phyloP scores from a whole-genome alignment of 2,797 vertebrate species.

The Poecile montanus region DNA sequence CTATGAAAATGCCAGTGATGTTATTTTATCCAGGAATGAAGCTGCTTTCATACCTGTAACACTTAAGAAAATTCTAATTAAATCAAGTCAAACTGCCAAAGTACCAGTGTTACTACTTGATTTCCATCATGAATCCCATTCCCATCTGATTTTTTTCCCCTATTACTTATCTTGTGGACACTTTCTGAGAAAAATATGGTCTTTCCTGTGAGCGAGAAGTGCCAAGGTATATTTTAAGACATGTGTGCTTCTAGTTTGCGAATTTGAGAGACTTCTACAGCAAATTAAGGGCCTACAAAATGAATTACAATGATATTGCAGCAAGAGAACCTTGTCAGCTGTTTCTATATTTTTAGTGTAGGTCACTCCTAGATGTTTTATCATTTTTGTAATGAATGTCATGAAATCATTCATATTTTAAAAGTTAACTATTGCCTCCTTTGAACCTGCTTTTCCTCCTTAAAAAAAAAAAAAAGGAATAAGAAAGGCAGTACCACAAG shows the following conservation, averaged over 20 bases:
- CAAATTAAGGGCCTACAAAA: not conserved
- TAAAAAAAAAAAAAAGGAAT: not conserved
- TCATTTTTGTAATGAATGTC: not conserved
- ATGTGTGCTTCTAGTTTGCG: not conserved
- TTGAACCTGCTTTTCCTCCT: conserved; percentile 23
- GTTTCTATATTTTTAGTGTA: not conserved
- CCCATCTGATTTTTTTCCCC: not conserved
- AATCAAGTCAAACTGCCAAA: not conserved
- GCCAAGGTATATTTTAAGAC: not conserved
- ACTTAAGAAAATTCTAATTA: not conserved
- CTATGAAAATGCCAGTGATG: not conserved
- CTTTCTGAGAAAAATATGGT: not conserved
- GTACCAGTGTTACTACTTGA: not conserved
- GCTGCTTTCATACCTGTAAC: not conserved
- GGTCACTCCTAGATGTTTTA: not conserved
- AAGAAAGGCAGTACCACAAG: not conserved
- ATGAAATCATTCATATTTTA: not conserved
- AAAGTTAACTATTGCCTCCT: not conserved
- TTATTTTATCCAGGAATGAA: not conserved
- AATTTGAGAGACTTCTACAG: not conserved
- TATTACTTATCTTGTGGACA: not conserved
- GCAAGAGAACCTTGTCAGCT: not conserved
- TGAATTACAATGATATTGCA: not conserved
- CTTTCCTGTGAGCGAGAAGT: not conserved
- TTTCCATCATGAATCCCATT: not conserved